Conservation (phyloP, 2,888 invertebrate species). For the Ennomos fuscantarius region DNA sequence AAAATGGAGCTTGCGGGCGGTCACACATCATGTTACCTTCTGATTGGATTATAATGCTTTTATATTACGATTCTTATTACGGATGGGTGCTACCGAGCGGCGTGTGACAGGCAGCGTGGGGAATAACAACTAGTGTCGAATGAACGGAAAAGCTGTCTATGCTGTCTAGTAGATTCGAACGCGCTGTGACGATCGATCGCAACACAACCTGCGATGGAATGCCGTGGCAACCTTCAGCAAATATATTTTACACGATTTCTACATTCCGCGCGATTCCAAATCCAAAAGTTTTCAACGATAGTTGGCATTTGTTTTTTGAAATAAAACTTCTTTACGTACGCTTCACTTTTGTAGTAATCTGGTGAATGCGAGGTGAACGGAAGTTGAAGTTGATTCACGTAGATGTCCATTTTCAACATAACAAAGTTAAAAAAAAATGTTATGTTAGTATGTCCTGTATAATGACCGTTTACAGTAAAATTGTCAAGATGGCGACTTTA, state of each 20-base stretch:
- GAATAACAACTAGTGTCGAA: conserved; percentile 73
- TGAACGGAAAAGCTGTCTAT: conserved; percentile 48
- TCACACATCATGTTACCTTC: conserved; percentile 72
- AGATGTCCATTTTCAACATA: too few relatives aligned
- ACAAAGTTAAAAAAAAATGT: too few relatives aligned
- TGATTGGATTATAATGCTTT: conserved; percentile 85
- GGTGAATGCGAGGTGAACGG: too few relatives aligned
- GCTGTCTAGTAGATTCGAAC: conserved; percentile 42
- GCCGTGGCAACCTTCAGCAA: conserved; percentile 27
- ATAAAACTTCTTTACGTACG: too few relatives aligned
- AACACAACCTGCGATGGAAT: conserved; percentile 13
- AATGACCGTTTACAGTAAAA: too few relatives aligned
- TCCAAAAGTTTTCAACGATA: too few relatives aligned
- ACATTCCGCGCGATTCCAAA: not conserved
- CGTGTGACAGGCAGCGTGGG: conserved; percentile 70
- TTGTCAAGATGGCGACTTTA: too few relatives aligned
- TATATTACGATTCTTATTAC: conserved; percentile 83
- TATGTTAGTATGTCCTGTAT: too few relatives aligned
- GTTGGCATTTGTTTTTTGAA: too few relatives aligned
- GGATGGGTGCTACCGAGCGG: conserved; percentile 73
- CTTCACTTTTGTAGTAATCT: too few relatives aligned
- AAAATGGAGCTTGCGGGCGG: conserved; percentile 76
- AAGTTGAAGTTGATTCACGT: too few relatives aligned
- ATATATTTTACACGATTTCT: conserved; percentile 9
- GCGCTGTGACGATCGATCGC: conserved; percentile 31